Evolutionary conservation across 2,113 vertebrate genomes (phyloP).

Genomic region (Lamprotornis superbus): DNA sequence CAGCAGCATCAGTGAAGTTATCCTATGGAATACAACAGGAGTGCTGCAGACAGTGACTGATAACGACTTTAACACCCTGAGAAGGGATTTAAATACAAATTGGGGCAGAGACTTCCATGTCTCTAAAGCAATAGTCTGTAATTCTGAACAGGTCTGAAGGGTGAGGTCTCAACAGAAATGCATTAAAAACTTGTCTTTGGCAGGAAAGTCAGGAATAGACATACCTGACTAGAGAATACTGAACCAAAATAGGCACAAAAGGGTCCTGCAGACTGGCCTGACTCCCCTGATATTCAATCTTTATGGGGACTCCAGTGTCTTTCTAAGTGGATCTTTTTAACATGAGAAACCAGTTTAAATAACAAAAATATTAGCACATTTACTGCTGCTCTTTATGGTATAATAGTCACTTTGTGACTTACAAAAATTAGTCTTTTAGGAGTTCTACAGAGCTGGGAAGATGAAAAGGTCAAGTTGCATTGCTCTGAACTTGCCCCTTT

Average conservation of each 20-base stretch:
- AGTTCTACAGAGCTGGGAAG: not conserved
- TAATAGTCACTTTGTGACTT: not conserved
- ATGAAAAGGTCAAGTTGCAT: constrained; percentile 15
- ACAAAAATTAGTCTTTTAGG: not conserved
- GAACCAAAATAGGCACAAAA: not conserved
- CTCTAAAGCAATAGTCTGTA: not conserved
- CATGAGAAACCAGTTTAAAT: not conserved
- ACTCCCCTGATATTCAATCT: not conserved
- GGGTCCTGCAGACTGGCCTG: not conserved
- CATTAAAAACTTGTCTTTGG: not conserved
- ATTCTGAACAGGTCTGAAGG: not conserved
- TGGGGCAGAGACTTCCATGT: not conserved
- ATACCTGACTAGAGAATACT: not conserved
- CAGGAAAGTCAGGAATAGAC: not conserved
- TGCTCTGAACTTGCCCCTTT: not conserved
- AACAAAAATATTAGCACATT: not conserved
- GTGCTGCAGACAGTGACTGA: not conserved
- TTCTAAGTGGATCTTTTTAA: not conserved
- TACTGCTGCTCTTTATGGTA: not conserved
- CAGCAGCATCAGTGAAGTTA: not conserved
- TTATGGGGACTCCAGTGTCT: not conserved
- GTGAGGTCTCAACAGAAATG: not conserved
- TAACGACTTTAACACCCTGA: rapidly evolving
- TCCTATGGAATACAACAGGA: not conserved
- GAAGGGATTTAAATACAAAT: not conserved